Evolutionary conservation across 1,140 invertebrate species (phyloP), one percentile per base, ranked within the genome.

Genomic region (Spodoptera frugiperda): DNA sequence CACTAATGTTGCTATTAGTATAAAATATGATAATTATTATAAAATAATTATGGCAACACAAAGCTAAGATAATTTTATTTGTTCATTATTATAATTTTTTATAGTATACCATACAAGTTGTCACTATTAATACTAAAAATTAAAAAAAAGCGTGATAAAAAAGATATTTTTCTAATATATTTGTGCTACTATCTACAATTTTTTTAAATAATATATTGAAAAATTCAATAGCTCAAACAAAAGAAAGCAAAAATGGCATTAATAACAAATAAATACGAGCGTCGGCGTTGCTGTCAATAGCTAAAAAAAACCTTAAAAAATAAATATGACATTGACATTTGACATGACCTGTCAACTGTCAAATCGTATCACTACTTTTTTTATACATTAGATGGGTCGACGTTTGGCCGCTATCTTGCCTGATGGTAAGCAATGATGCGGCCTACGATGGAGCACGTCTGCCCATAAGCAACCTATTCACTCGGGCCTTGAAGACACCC

Each of bases 21-120:
- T 55, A 46, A 72, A 44, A 55, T 33, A 70, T 70, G 33, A 39
- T 44, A 25, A 25, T 49, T 67, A 44, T 63, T 14, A 25, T 65
- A 53, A 15, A 30, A 53, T 70, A 70, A 55, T 46, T 72, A 72
- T 72, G 68, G 68, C 68, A 72, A 57, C 68, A 46, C 33, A 72
- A 72, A 70, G 25, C 19, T 72, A 57, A 72, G 17, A 30, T 17
- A 21, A 67, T 15, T 33, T 67, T 25, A 25, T 25, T 25, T 68
- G 65, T 53, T 68, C 48, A 51, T 68, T 68, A 53, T 33, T 21
- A 6, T 11, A 19, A 46, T 48, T 25, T 25, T 2, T 25, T 21
- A 48, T 2, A 46, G 46, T 51, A 30, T 2, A 67, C 12, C 11
- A 14, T 39, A 65, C 17, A 65, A 65, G 44, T 44, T 39, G 30